phyloP scores from a whole-genome alignment of 2,113 vertebrate species.

The Oplegnathus fasciatus region DNA sequence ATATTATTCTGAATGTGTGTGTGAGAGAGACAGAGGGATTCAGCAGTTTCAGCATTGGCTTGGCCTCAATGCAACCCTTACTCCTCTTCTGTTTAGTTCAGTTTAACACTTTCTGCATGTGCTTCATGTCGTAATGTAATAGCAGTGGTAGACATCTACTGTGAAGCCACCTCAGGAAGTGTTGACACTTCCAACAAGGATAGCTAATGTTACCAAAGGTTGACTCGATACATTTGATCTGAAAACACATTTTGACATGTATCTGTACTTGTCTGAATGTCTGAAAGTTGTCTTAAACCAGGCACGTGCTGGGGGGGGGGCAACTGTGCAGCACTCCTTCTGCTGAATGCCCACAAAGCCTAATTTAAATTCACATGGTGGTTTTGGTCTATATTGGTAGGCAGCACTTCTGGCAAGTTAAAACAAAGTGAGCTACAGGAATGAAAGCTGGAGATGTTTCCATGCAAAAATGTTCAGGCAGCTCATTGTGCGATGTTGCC shows the following conservation, averaged over 20 bases:
- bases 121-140: neutral
- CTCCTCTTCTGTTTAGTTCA: neutral
- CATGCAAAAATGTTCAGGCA: neutral
- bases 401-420: neutral
- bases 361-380: constrained; percentile 38
- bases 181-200: neutral
- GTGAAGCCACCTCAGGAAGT: neutral
- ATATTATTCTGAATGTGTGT: neutral
- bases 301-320: no score
- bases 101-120: neutral
- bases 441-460: neutral
- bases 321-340: neutral
- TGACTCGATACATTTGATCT: neutral
- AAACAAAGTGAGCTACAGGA: constrained; percentile 1
- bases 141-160: no score
- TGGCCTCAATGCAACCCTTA: neutral
- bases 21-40: neutral
- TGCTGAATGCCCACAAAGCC: neutral
- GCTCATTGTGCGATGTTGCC: neutral
- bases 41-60: neutral
- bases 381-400: constrained; percentile 14
- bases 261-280: neutral
- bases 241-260: neutral
- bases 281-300: neutral
- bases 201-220: neutral